These are phyloP conservation scores for Dromaius novaehollandiae DNA, from an alignment of 2,113 vertebrate species.

Conservation along the genomic window DNA sequence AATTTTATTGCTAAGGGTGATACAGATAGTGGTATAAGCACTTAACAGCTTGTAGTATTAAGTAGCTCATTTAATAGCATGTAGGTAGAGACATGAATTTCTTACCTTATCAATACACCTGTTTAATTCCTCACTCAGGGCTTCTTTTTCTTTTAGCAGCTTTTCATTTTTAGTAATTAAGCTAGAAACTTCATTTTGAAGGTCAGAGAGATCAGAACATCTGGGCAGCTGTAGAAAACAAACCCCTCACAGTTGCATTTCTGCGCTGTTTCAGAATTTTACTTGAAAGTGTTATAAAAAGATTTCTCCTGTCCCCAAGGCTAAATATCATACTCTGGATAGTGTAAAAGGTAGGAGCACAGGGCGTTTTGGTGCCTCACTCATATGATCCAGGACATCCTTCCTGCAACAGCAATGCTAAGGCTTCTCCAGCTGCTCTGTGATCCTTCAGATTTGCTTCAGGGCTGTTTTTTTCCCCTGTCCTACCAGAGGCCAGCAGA, in stretches of 20 bases:
- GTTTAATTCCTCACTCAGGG: conserved; percentile 78
- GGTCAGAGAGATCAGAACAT: conserved; percentile 68
- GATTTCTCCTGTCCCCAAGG: neutral
- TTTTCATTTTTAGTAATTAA: conserved; percentile 74
- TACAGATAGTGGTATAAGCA: rapidly evolving
- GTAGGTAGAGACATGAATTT: rapidly evolving
- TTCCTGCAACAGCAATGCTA: neutral
- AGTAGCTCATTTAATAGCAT: neutral
- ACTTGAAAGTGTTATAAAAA: neutral
- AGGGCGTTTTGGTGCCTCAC: rapidly evolving
- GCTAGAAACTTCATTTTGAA: conserved; percentile 75
- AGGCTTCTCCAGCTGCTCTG: neutral
- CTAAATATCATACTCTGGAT: neutral
- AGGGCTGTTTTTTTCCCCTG: neutral
- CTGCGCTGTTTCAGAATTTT: neutral
- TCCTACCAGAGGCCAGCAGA: neutral
- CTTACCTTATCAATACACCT: conserved; percentile 81
- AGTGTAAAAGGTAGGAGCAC: neutral
- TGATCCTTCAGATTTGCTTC: neutral
- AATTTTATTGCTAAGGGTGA: neutral
- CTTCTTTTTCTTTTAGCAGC: conserved; percentile 81
- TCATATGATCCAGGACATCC: neutral
- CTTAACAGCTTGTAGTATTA: neutral
- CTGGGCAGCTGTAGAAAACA: conserved; percentile 70
- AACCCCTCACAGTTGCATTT: neutral